Conservation (phyloP, 2,113 vertebrate species). For the Ameiurus melas region DNA sequence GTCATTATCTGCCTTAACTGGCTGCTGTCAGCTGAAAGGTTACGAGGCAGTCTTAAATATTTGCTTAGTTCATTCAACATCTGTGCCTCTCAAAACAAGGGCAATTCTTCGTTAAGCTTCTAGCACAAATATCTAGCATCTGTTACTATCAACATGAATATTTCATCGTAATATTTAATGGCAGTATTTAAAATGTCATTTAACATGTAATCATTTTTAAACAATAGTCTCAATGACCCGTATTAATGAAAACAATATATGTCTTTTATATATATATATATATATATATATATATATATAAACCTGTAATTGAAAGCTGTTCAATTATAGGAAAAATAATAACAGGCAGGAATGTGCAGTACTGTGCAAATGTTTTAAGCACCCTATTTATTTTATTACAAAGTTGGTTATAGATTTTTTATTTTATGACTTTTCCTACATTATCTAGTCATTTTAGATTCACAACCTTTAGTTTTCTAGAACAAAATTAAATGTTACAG, state of each 20-base stretch:
- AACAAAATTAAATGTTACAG: no score
- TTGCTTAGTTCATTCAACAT: constrained; percentile 32
- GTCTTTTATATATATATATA: no score
- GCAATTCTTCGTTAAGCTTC: neutral
- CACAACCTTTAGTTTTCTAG: no score
- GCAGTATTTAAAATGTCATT: neutral
- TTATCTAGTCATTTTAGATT: no score
- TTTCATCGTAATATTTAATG: neutral
- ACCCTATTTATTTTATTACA: no score
- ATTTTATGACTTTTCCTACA: no score
- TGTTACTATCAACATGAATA: neutral
- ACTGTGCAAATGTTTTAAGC: no score
- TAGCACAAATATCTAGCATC: neutral
- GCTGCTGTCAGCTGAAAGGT: constrained; percentile 30
- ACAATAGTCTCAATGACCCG: neutral
- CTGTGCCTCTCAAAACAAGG: constrained; percentile 3
- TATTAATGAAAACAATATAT: neutral
- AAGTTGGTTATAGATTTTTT: no score
- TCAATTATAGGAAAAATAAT: neutral
- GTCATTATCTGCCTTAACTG: constrained; percentile 46
- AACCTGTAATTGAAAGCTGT: neutral
- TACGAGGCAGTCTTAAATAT: constrained; percentile 37
- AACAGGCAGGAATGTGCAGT: neutral
- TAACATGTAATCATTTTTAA: neutral
- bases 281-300: neutral